A percentile compares a stretch with the other conserved stretches of the same genome.
Evolutionary conservation across 2,113 vertebrate species (phyloP).

Genomic region (Gnathonemus echidnorhynchus): DNA sequence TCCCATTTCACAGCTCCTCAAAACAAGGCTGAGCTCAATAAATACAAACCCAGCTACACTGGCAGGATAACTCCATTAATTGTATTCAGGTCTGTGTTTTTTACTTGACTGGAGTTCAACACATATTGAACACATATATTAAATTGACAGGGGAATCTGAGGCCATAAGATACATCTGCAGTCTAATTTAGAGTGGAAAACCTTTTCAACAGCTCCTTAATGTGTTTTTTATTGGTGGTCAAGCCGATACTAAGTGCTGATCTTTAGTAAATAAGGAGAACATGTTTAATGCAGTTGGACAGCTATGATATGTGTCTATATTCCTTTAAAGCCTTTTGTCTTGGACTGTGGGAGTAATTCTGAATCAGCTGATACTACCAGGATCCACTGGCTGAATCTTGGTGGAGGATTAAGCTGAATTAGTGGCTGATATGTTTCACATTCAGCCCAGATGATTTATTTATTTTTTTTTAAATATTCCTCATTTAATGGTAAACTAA

Average conservation of each 20-base stretch:
- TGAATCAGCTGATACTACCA: not conserved
- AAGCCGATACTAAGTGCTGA: conserved; percentile 42
- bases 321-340: not conserved
- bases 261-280: conserved; percentile 42
- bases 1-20: conserved; percentile 58
- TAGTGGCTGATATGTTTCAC: not conserved
- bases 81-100: conserved; percentile 58
- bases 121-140: conserved; percentile 65
- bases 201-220: conserved; percentile 48
- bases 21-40: conserved; percentile 57
- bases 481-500: not conserved
- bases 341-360: not conserved
- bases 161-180: conserved; percentile 48
- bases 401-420: not conserved
- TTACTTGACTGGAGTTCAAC: conserved; percentile 51
- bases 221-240: conserved; percentile 58
- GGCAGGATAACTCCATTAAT: conserved; percentile 59
- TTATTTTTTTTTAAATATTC: not conserved
- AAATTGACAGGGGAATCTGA: conserved; percentile 55
- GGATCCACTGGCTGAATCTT: not conserved
- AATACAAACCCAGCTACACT: conserved; percentile 62
- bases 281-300: conserved; percentile 28
- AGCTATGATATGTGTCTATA: not conserved
- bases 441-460: not conserved
- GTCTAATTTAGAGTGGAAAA: conserved; percentile 56